Evolutionary conservation across 2,888 invertebrate species (phyloP).

Genomic region (Gisinianus flammeolus): DNA sequence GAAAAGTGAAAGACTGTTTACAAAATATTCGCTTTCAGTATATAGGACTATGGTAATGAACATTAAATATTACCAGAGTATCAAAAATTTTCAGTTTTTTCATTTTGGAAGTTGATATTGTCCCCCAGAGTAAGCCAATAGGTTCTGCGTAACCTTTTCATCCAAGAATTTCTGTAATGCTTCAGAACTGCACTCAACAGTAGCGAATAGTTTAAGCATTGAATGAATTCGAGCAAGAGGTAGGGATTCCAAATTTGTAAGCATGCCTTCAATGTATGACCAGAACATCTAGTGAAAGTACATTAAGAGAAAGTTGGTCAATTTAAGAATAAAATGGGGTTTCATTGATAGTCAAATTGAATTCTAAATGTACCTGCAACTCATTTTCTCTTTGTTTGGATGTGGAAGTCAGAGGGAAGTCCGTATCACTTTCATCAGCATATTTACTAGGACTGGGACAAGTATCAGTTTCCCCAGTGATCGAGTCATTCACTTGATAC

Average conservation of each 20-base stretch:
- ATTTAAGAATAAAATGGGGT: background rate
- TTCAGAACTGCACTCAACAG: constrained; percentile 85
- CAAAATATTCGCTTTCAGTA: no score
- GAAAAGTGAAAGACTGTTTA: no score
- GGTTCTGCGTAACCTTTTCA: constrained; percentile 72
- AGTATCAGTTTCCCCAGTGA: constrained; percentile 24
- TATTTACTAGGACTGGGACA: constrained; percentile 42
- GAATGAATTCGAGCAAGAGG: constrained; percentile 92
- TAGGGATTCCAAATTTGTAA: constrained; percentile 90
- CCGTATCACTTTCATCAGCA: constrained; percentile 83
- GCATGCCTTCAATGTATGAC: constrained; percentile 97
- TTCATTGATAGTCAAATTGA: background rate
- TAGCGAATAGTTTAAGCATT: constrained; percentile 96
- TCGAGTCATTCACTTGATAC: constrained; percentile 48
- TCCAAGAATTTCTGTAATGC: constrained; percentile 89
- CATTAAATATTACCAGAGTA: no score
- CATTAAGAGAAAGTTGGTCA: background rate
- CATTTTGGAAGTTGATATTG: constrained; percentile 56
- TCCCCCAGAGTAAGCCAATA: constrained; percentile 53
- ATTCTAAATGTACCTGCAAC: constrained; percentile 68
- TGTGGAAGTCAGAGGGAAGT: constrained; percentile 93
- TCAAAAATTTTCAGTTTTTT: no score
- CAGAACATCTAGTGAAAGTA: constrained; percentile 73
- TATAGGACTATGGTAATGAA: no score
- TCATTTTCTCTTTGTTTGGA: constrained; percentile 94